Evolutionary conservation across 2,888 invertebrate species (phyloP).

Genomic region (Drosophila austrosaltans): DNA sequence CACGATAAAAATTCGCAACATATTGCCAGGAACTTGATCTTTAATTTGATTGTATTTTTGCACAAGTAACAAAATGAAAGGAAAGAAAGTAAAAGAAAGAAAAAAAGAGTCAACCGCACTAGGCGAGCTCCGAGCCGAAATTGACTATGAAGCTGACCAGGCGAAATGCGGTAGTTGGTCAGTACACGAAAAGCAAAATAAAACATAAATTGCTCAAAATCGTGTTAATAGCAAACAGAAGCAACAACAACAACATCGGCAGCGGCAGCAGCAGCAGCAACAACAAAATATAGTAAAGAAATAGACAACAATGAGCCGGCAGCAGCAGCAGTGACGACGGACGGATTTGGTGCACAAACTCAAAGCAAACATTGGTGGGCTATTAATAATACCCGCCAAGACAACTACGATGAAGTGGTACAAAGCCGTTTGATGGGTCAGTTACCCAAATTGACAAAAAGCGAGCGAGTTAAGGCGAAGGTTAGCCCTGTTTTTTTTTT

Average conservation of each 20-base stretch:
- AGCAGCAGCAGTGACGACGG: conserved; percentile 23
- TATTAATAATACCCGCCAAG: conserved; percentile 37
- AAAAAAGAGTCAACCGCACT: conserved; percentile 49
- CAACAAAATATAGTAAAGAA: conserved; percentile 5
- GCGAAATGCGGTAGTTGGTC: conserved; percentile 72
- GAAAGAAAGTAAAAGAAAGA: background rate
- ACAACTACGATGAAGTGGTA: conserved; percentile 29
- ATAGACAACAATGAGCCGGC: conserved; percentile 18
- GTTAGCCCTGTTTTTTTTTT: conserved; percentile 31
- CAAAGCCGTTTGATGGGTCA: conserved; percentile 37
- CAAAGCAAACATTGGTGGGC: conserved; percentile 33
- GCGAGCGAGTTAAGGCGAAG: conserved; percentile 58
- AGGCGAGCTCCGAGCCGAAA: conserved; percentile 62
- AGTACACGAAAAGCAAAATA: conserved; percentile 34
- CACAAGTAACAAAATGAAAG: background rate
- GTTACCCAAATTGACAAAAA: conserved; percentile 38
- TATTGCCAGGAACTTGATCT: conserved; percentile 41
- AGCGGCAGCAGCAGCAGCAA: conserved; percentile 14
- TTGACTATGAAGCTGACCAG: conserved; percentile 58
- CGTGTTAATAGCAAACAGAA: conserved; percentile 68
- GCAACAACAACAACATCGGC: conserved; percentile 55
- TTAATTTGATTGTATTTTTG: conserved; percentile 6
- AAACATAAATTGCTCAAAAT: conserved; percentile 63
- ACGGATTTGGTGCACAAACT: conserved; percentile 56
- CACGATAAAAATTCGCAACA: conserved; percentile 36